phyloP scores from a whole-genome alignment of 2,797 vertebrate genomes.

The Anas bahamensis region DNA sequence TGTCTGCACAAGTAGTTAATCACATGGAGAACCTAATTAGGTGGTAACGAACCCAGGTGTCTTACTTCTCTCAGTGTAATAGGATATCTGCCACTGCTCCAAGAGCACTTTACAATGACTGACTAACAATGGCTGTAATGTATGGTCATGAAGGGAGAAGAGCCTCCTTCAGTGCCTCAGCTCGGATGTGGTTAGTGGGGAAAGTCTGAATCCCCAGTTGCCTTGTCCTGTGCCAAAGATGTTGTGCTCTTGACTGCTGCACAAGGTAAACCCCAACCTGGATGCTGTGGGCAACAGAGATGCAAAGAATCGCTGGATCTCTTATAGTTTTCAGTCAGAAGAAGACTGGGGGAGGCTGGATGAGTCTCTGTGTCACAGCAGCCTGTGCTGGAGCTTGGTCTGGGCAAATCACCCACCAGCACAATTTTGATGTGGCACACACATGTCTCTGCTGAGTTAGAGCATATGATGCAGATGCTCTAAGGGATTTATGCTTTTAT shows the following conservation, averaged over 20 bases:
- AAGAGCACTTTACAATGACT: slow-evolving; percentile 68
- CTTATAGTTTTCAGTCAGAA: not conserved
- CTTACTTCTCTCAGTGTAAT: slow-evolving; percentile 69
- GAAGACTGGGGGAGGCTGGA: rapidly evolving
- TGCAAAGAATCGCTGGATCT: not conserved
- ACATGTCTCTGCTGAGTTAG: not conserved
- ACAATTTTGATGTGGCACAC: not conserved
- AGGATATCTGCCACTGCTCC: slow-evolving; percentile 73
- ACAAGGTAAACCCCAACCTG: not conserved
- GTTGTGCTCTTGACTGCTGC: not conserved
- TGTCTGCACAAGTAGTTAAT: slow-evolving; percentile 76
- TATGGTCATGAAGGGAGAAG: slow-evolving; percentile 60
- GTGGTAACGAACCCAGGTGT: slow-evolving; percentile 76
- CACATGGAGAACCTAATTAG: slow-evolving; percentile 77
- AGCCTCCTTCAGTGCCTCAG: slow-evolving; percentile 15
- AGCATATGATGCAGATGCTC: not conserved
- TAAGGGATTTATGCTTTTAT: not conserved
- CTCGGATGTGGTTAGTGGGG: not conserved
- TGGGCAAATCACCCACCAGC: not conserved
- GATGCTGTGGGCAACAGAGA: rapidly evolving
- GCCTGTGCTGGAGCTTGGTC: not conserved
- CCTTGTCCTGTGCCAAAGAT: not conserved
- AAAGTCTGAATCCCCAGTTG: not conserved
- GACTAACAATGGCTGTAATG: slow-evolving; percentile 74
- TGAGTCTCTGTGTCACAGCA: not conserved